Conservation (phyloP, 2,797 vertebrate genomes). For the Notolabrus celidotus region DNA sequence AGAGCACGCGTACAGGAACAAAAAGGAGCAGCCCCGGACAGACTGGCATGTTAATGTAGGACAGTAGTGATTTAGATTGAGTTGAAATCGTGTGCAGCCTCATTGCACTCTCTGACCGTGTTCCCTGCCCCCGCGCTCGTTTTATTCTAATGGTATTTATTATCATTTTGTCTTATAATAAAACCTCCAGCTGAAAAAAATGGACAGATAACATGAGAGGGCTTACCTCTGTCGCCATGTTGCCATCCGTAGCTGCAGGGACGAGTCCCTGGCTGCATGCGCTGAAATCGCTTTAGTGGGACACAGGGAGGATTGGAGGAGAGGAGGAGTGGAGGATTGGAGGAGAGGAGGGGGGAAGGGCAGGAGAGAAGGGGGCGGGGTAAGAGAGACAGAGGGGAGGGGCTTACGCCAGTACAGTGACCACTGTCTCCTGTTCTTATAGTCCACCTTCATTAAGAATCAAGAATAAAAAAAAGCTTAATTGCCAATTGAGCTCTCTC, state of each 20-base stretch:
- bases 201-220: constrained; percentile 8
- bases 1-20: not conserved
- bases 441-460: too few relatives aligned
- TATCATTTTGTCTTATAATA: rapidly evolving
- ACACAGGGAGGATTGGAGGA: constrained; percentile 57
- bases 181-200: not conserved
- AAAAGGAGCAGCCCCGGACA: not conserved
- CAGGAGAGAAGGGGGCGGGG: constrained; percentile 46
- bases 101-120: constrained; percentile 12
- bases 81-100: constrained; percentile 15
- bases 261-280: constrained; percentile 72
- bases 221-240: constrained; percentile 90
- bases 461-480: too few relatives aligned
- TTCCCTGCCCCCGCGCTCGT: constrained; percentile 1
- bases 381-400: constrained; percentile 46
- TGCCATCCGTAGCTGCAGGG: constrained; percentile 81
- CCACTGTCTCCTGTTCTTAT: not conserved
- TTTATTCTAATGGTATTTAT: not conserved
- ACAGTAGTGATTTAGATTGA: constrained; percentile 29
- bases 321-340: constrained; percentile 28
- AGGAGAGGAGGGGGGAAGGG: constrained; percentile 4
- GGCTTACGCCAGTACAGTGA: not conserved
- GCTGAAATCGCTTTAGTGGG: constrained; percentile 76
- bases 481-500: too few relatives aligned
- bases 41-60: constrained; percentile 44